Base-by-base conservation (phyloP, 2,113 vertebrate species). In the Corydoras maculifer region DNA sequence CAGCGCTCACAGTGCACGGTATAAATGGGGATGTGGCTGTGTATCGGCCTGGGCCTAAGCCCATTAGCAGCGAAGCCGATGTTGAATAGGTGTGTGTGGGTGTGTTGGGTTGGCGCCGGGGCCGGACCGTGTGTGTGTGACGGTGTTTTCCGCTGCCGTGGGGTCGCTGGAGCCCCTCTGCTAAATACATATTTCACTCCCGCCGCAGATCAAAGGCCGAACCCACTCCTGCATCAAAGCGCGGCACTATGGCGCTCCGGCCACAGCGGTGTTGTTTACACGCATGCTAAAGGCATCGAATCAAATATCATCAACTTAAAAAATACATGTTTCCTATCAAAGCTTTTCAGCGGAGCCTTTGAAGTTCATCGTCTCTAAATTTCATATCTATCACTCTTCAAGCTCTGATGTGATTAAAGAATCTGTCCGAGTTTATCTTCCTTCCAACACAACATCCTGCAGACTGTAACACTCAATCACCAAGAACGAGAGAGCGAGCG, bases 241-340 rank as follows among this genome's bases (percentile, higher is more conserved):
- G 71, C 79, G 55, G 75, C 77, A 86, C 83, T 84, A 73, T 69
- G 77, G 79, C 65, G 83, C 86, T 87, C 80, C 83, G 87, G 88
- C 87, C 88, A 88, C 88, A 88, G 87, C 83, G 78, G 89, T 83
- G 90, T 89, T 90, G 89, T 90, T 90, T 88, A 91, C 87, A 86
- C 87, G 84, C 86, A 90, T 88, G 89, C 88, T 90, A 87, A 89
- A 86, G 88, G 89, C 87, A 81, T 87, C 69, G 78, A 83, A 89
- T 89, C 84, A 88, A 90, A 88, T 89, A 90, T 86, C 81, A 85
- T 84, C 43, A 80, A 84, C 84, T 88, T 88, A 80, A 88, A 89
- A 90, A 82, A 88, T 88, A 82, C 79, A 86, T 87, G 86, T 87
- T 85, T 89, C 86, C 82, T 90, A 87, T 88, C 85, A 79, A 82